Evolutionary conservation across 2,113 vertebrate species (phyloP).

Genomic region (Archocentrus centrarchus): DNA sequence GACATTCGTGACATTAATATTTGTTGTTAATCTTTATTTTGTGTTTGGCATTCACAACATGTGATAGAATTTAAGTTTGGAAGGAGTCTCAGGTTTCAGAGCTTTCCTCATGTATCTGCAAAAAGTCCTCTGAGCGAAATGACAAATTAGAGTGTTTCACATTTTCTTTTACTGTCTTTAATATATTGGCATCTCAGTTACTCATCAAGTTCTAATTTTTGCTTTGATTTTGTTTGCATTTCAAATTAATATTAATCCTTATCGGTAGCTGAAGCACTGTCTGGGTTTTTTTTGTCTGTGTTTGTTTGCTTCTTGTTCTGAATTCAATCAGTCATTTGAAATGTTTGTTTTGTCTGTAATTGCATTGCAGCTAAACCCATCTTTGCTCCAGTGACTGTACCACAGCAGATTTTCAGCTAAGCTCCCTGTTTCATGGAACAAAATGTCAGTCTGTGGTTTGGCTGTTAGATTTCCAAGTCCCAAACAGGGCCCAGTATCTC

Average conservation of each 20-base stretch:
- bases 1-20: background rate
- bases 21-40: background rate
- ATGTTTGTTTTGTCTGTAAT: background rate
- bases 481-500: conserved; percentile 6
- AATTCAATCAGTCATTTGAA: background rate
- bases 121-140: background rate
- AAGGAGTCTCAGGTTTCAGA: background rate
- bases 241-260: background rate
- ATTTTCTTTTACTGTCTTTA: background rate
- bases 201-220: background rate
- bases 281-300: background rate
- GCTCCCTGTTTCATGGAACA: conserved; percentile 15
- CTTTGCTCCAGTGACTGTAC: background rate
- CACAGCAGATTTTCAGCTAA: background rate
- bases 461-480: conserved; percentile 22
- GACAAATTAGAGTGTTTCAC: background rate
- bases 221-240: background rate
- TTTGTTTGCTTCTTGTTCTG: background rate
- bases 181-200: background rate
- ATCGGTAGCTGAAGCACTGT: background rate
- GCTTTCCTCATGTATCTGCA: background rate
- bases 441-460: conserved; percentile 11
- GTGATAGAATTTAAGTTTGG: background rate
- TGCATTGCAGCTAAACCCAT: background rate
- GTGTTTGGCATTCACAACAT: background rate